Evolutionary conservation across 2,888 invertebrate genomes (phyloP), one percentile per base, ranked within the genome.

Genomic region (Chrysolina oricalcia): DNA sequence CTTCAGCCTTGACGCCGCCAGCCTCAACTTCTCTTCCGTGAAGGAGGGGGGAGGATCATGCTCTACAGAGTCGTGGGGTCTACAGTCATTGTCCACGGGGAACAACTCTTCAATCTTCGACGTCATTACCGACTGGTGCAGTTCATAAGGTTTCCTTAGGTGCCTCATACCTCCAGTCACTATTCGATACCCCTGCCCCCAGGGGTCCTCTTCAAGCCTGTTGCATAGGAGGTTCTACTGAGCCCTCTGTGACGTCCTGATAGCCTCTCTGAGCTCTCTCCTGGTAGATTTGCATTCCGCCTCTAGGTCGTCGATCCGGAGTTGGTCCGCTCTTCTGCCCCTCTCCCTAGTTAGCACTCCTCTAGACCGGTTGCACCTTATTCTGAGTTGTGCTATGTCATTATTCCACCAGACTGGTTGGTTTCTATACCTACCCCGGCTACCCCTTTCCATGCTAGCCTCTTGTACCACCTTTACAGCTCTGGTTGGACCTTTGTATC

Each of bases 171-270:
- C 21, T 2, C 23, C 23, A 2, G n/a, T 46, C 8, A 66, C 66
- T 6, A 66, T 66, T 21, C 19, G 6, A 19, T 66, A 66, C 9
- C 46, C 66, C 11, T n/a, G n/a, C n/a, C n/a, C n/a, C n/a, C n/a
- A n/a, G n/a, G n/a, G n/a, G n/a, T n/a, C n/a, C n/a, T n/a, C n/a
- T n/a, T n/a, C n/a, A n/a, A n/a, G n/a, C n/a, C n/a, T n/a, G n/a
- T n/a, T n/a, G n/a, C n/a, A n/a, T n/a, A n/a, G n/a, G n/a, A n/a
- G n/a, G n/a, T n/a, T n/a, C n/a, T n/a, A n/a, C n/a, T n/a, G n/a
- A n/a, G n/a, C n/a, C n/a, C n/a, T n/a, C n/a, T n/a, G n/a, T n/a
- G n/a, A n/a, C n/a, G n/a, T n/a, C n/a, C n/a, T n/a, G n/a, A n/a
- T n/a, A n/a, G n/a, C n/a, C n/a, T n/a, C n/a, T n/a, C n/a, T n/a